Conservation (phyloP, 2,888 invertebrate species). For the Rhabditoides inermis region DNA sequence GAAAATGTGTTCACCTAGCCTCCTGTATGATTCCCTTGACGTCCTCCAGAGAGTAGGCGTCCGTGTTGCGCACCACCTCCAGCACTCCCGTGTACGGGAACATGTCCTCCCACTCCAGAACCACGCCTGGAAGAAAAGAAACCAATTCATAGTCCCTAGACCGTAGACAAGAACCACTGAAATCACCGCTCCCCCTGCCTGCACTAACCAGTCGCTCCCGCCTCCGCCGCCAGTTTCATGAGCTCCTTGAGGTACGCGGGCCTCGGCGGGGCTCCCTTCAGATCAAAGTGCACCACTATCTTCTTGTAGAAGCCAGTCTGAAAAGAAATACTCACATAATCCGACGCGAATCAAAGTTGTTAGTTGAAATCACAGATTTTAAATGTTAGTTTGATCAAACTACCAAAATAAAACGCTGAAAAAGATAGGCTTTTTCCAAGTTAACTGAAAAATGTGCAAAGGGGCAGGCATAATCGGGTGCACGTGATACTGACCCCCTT, state of each 20-base stretch:
- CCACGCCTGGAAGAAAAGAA: slow-evolving; percentile 60
- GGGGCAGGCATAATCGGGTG: too few relatives aligned
- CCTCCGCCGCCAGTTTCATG: slow-evolving; percentile 60
- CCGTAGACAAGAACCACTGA: not conserved
- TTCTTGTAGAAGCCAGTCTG: slow-evolving; percentile 32
- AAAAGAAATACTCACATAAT: not conserved
- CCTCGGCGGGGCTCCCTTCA: slow-evolving; percentile 75
- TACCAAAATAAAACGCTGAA: too few relatives aligned
- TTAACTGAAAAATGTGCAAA: too few relatives aligned
- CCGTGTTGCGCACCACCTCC: slow-evolving; percentile 61
- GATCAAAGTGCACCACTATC: slow-evolving; percentile 71
- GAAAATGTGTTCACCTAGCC: too few relatives aligned
- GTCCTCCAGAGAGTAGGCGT: slow-evolving; percentile 66
- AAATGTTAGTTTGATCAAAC: too few relatives aligned
- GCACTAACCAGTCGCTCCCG: slow-evolving; percentile 62
- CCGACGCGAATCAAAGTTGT: not conserved
- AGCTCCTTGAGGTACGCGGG: slow-evolving; percentile 58
- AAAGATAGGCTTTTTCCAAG: too few relatives aligned
- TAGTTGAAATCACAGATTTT: too few relatives aligned
- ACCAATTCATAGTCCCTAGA: not conserved
- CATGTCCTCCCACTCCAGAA: slow-evolving; percentile 80
- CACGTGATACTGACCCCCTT: too few relatives aligned
- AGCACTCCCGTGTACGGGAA: slow-evolving; percentile 68
- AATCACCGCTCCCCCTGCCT: not conserved
- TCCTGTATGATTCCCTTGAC: slow-evolving; percentile 64